Conservation (phyloP, 2,888 invertebrate species). For the Acronicta alni region DNA sequence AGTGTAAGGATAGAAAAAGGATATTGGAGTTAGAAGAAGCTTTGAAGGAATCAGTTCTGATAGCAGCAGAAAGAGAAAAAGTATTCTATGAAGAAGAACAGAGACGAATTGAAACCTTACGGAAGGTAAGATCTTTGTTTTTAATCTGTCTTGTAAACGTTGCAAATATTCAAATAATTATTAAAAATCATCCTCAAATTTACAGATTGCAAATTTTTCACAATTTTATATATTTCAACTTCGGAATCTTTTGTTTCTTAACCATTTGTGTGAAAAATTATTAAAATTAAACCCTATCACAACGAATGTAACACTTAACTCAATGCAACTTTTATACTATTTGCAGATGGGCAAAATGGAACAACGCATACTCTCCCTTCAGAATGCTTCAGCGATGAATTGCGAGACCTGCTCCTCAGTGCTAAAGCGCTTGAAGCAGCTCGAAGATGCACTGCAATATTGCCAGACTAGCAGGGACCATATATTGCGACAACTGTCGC, state of each 20-base stretch:
- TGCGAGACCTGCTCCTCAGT: constrained; percentile 92
- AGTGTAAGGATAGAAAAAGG: constrained; percentile 86
- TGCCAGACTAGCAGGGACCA: constrained; percentile 90
- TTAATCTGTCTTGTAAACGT: no score
- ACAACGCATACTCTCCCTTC: constrained; percentile 91
- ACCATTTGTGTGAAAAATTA: no score
- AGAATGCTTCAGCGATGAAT: constrained; percentile 91
- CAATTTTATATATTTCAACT: no score
- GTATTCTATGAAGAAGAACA: constrained; percentile 91
- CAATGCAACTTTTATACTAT: not conserved
- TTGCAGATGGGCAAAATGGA: constrained; percentile 92
- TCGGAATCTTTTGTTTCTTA: no score
- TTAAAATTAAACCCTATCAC: no score
- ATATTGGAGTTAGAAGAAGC: constrained; percentile 95
- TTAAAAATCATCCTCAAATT: no score
- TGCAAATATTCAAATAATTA: no score
- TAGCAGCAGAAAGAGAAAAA: constrained; percentile 92
- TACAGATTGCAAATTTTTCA: no score
- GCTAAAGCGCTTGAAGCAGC: constrained; percentile 90
- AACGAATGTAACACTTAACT: no score
- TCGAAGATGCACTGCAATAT: constrained; percentile 90
- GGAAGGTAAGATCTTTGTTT: constrained; percentile 86
- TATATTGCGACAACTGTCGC: constrained; percentile 93
- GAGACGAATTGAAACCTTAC: constrained; percentile 90
- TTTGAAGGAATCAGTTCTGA: constrained; percentile 93